Percentiles rank a stretch among this genome's conserved stretches.
phyloP scores from a whole-genome alignment of 1,140 invertebrate species.

The Sitodiplosis mosellana region DNA sequence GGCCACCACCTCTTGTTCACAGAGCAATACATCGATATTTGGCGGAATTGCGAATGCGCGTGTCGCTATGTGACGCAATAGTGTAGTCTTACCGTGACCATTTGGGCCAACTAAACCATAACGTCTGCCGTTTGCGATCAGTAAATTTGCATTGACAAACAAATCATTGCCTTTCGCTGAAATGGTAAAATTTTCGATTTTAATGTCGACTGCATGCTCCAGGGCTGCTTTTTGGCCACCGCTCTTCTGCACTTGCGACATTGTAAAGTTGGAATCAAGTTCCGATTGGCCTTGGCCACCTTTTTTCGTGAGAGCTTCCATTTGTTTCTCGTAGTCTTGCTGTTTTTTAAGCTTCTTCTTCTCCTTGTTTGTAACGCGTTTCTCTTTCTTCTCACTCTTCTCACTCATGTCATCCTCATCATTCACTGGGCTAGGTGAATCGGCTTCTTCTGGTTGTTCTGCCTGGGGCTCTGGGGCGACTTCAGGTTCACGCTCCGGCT shows the following conservation, averaged over 20 bases:
- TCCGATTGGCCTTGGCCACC: constrained; percentile 75
- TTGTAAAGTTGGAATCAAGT: constrained; percentile 84
- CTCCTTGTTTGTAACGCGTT: constrained; percentile 83
- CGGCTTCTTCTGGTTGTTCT: not conserved
- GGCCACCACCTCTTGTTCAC: constrained; percentile 95
- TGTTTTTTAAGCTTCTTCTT: constrained; percentile 88
- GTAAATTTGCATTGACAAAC: constrained; percentile 88
- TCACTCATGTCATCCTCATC: constrained; percentile 9
- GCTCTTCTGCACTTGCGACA: constrained; percentile 83
- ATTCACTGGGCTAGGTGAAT: constrained; percentile 4
- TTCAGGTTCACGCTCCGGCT: constrained; percentile 9
- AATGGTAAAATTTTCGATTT: constrained; percentile 97
- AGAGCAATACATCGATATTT: constrained; percentile 93
- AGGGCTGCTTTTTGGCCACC: constrained; percentile 64
- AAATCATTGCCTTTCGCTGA: constrained; percentile 93
- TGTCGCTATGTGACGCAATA: constrained; percentile 81
- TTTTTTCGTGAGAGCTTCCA: constrained; percentile 75
- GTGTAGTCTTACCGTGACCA: constrained; percentile 98
- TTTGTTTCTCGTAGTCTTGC: constrained; percentile 78
- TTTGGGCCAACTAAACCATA: constrained; percentile 98
- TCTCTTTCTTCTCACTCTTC: constrained; percentile 27
- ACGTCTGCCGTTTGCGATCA: constrained; percentile 83
- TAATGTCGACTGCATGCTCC: constrained; percentile 94
- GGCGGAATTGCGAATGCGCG: constrained; percentile 82
- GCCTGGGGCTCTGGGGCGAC: not conserved